Conservation (phyloP, 2,797 vertebrate genomes). For the Rallus crepitans region DNA sequence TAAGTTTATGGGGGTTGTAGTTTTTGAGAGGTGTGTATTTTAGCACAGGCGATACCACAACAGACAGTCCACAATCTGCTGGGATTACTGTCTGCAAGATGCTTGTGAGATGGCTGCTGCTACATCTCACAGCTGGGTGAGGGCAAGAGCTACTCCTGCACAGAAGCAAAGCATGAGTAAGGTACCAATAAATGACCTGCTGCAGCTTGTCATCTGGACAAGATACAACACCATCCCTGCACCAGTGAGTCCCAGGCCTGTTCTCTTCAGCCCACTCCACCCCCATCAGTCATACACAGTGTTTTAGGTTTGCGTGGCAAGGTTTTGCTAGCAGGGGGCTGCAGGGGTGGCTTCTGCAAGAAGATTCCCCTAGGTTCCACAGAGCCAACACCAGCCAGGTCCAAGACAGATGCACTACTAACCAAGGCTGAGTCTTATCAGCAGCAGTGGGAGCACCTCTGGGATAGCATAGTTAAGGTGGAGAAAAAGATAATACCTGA, state of each 20-base stretch:
- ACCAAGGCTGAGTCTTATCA: too few relatives aligned
- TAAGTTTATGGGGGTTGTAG: accelerated
- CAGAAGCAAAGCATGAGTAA: accelerated
- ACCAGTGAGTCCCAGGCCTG: background rate
- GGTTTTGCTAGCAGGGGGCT: too few relatives aligned
- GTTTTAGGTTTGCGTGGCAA: too few relatives aligned
- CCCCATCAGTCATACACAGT: background rate
- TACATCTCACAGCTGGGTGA: background rate
- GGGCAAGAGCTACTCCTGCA: background rate
- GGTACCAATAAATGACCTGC: background rate
- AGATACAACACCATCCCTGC: background rate
- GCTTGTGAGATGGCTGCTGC: background rate
- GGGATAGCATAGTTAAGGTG: too few relatives aligned
- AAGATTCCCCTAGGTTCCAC: too few relatives aligned
- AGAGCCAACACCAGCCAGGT: too few relatives aligned
- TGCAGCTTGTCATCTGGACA: background rate
- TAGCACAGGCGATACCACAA: background rate
- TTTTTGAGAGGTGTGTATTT: background rate
- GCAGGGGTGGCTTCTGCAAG: too few relatives aligned
- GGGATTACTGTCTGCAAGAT: background rate
- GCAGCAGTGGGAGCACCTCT: too few relatives aligned
- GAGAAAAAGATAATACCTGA: too few relatives aligned
- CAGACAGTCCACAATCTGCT: background rate
- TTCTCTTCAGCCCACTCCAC: background rate
- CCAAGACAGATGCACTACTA: too few relatives aligned